phyloP scores from a whole-genome alignment of 1,140 invertebrate genomes.

The Aphidius gifuensis region DNA sequence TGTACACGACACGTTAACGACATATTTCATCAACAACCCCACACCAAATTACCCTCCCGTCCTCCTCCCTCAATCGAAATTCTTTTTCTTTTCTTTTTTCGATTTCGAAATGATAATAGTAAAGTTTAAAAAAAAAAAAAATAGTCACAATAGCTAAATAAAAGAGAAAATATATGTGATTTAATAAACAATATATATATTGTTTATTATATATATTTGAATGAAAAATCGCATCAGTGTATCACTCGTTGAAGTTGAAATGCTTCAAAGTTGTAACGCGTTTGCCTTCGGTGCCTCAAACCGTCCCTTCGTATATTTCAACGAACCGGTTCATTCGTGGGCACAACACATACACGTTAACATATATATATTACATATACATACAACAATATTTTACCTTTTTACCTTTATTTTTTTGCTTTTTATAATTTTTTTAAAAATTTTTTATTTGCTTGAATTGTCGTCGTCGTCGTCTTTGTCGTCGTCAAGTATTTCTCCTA shows the following conservation, averaged over 20 bases:
- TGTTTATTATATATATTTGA: too few species aligned
- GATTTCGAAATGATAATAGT: neutral
- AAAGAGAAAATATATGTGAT: neutral
- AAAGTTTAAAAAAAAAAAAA: neutral
- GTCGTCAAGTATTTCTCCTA: neutral
- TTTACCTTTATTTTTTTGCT: conserved; percentile 49
- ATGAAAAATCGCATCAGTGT: too few species aligned
- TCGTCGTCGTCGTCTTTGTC: neutral
- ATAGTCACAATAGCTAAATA: neutral
- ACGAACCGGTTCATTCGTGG: conserved; percentile 25
- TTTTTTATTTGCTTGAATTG: neutral
- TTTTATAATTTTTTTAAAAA: conserved; percentile 23
- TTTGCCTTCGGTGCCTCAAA: conserved; percentile 3
- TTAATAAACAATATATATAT: too few species aligned
- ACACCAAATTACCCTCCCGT: neutral
- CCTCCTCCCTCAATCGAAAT: conserved; percentile 2
- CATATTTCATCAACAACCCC: conserved; percentile 42
- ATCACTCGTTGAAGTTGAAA: conserved; percentile 4
- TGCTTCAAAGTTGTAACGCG: conserved; percentile 9
- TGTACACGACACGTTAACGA: conserved; percentile 89
- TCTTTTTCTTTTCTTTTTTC: neutral
- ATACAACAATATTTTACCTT: conserved; percentile 23
- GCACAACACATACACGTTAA: conserved; percentile 7
- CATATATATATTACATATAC: conserved; percentile 4
- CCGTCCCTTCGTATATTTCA: conserved; percentile 14